Base-by-base conservation (phyloP, 2,888 invertebrate genomes). In the Agriopis aurantiaria region DNA sequence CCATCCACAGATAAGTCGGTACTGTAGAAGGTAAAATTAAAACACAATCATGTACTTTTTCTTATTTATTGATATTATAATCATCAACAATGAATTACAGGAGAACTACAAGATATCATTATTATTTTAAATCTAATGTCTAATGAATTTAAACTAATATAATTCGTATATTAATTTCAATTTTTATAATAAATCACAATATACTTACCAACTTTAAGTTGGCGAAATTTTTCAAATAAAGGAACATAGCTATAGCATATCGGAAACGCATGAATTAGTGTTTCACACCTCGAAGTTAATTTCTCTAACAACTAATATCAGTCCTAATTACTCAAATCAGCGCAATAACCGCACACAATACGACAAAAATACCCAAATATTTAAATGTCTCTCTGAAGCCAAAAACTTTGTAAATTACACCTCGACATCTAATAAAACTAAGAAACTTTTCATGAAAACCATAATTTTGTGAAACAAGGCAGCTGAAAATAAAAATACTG, bases 141-240 rank as follows among this genome's bases (percentile, higher is more conserved):
- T 90, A 89, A 87, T 88, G 83, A 88, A 85, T 87, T 87, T 87
- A 87, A 88, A 88, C 88, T 92, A 91, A 88, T 89, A 88, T 88
- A 89, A 88, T 89, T 90, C 90, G 88, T 91, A 90, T 87, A 89
- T 82, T 84, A 84, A 74, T 83, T 87, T 77, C 48, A 85, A 77
- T 82, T 83, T 82, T 82, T 89, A 88, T 88, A 86, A 89, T 90
- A 92, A 92, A 94, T 93, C 93, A 93, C 93, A 93, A 91, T 89
- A 80, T 83, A 90, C 82, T 93, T 83, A 89, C 82, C 93, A 94
- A 93, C 93, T 93, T 93, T 90, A 69, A 93, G 93, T 92, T 91
- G 92, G 90, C 85, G 86, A 91, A 91, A 88, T 84, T 83, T 87
- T 86, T 87, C 78, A 87, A 86, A 85, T 88, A 87, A 91, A 91